Conservation (phyloP, 2,797 vertebrate species). For the Avahi laniger region DNA sequence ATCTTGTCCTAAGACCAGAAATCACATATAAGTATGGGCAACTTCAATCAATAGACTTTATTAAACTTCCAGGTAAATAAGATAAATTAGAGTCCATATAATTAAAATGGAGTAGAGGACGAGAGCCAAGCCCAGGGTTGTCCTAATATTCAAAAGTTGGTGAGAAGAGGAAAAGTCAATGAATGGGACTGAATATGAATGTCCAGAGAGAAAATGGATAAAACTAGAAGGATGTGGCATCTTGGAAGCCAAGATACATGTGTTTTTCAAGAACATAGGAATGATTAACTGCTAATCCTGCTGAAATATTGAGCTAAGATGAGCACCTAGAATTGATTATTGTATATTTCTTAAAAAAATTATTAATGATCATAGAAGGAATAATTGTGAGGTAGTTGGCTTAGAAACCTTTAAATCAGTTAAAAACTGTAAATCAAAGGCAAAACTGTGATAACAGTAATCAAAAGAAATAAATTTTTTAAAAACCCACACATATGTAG, state of each 20-base stretch:
- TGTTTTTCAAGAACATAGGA: not conserved
- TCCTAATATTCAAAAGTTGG: not conserved
- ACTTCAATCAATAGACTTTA: not conserved
- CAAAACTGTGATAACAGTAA: not conserved
- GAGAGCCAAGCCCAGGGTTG: not conserved
- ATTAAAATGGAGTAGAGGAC: not conserved
- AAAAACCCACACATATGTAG: not conserved
- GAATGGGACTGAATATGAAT: not conserved
- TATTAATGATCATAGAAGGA: not conserved
- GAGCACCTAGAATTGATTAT: not conserved
- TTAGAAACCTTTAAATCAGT: not conserved
- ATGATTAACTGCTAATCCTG: not conserved
- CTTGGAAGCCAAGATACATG: not conserved
- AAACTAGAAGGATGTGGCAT: not conserved
- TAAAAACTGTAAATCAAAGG: not conserved
- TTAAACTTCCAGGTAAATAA: not conserved
- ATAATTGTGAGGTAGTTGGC: not conserved
- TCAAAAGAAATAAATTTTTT: not conserved
- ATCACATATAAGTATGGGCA: not conserved
- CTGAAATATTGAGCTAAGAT: not conserved
- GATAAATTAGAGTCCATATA: not conserved
- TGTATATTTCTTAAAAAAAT: not conserved
- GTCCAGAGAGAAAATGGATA: not conserved
- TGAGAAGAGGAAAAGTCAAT: not conserved
- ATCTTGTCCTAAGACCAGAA: not conserved